phyloP scores from a whole-genome alignment of 2,888 invertebrate species.

The Lepetodrilus schrolli region DNA sequence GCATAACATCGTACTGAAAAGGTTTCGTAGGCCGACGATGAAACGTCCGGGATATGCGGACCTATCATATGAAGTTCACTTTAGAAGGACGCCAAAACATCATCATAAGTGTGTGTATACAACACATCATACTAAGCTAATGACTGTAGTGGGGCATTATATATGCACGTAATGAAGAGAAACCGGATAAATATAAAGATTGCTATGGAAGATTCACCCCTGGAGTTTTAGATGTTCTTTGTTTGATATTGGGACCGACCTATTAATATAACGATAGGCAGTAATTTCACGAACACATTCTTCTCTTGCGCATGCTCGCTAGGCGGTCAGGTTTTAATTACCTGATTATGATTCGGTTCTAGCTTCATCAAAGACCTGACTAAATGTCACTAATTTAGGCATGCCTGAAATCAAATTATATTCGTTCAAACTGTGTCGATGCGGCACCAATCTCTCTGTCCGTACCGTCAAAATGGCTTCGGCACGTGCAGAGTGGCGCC shows the following conservation, averaged over 20 bases:
- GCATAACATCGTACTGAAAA: too few species aligned
- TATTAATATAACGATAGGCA: not conserved
- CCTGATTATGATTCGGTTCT: not conserved
- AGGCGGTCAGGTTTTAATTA: slow-evolving; percentile 5
- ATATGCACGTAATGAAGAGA: too few species aligned
- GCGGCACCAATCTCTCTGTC: not conserved
- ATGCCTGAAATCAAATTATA: slow-evolving; percentile 4
- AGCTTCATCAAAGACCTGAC: slow-evolving; percentile 1
- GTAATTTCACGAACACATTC: not conserved
- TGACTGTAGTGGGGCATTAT: too few species aligned
- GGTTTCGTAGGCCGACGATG: too few species aligned
- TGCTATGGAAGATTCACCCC: not conserved
- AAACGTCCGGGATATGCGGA: too few species aligned
- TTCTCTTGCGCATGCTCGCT: not conserved
- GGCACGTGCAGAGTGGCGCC: slow-evolving; percentile 21
- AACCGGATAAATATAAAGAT: too few species aligned
- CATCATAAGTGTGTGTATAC: too few species aligned
- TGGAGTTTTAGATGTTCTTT: slow-evolving; percentile 6
- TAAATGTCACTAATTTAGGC: slow-evolving; percentile 16
- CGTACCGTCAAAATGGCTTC: slow-evolving; percentile 1
- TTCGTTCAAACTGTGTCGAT: not conserved
- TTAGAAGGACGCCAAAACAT: too few species aligned
- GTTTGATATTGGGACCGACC: slow-evolving; percentile 2
- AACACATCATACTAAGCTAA: too few species aligned
- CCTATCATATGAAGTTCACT: too few species aligned